Evolutionary conservation across 2,113 vertebrate species (phyloP).

Genomic region (Varanus komodoensis): DNA sequence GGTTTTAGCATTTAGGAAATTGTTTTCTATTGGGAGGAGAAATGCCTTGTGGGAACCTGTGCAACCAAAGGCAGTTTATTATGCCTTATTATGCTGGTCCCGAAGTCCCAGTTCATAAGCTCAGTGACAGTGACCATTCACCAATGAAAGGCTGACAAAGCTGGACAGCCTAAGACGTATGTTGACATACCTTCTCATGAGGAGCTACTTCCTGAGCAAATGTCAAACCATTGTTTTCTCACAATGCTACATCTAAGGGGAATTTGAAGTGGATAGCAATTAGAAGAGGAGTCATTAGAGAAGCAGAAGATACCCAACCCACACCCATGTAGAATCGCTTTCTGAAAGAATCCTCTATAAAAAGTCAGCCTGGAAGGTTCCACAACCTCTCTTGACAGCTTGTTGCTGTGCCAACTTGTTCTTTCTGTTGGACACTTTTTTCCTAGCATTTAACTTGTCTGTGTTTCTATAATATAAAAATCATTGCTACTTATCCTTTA

Average conservation of each 20-base stretch:
- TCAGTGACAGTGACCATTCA: conserved; percentile 16
- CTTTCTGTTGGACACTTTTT: not conserved
- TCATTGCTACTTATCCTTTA: not conserved
- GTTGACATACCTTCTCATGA: not conserved
- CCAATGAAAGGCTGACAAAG: not conserved
- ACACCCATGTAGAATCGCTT: not conserved
- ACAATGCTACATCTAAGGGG: not conserved
- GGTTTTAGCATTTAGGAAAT: no score
- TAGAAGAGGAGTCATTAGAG: not conserved
- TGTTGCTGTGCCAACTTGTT: not conserved
- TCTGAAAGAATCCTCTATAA: not conserved
- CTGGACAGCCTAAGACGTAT: not conserved
- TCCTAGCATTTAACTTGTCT: not conserved
- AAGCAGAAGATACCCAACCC: not conserved
- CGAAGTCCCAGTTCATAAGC: conserved; percentile 30
- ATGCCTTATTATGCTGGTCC: not conserved
- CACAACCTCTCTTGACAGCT: not conserved
- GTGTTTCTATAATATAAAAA: not conserved
- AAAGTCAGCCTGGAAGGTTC: not conserved
- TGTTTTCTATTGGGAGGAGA: conserved; percentile 9
- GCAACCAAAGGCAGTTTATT: not conserved
- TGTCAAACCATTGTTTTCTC: not conserved
- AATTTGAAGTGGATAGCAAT: not conserved
- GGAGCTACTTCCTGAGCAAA: not conserved
- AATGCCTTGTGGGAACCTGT: not conserved